These are phyloP conservation scores for Cephalotes varians DNA, from an alignment of 2,888 invertebrate species.

Conservation along the genomic window DNA sequence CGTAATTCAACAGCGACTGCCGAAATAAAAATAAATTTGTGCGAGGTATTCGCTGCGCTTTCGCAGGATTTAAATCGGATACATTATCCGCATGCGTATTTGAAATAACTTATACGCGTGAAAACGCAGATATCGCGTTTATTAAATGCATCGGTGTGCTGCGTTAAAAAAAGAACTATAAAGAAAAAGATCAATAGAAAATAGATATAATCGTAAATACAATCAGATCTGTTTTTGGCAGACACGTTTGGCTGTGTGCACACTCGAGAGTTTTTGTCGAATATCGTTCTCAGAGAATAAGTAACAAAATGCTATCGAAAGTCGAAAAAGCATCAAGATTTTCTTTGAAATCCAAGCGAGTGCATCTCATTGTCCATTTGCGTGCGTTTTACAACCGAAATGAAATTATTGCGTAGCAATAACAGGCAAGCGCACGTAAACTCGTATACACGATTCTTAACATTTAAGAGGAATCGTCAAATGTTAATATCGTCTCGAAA, in stretches of 20 bases:
- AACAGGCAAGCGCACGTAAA: constrained; percentile 29
- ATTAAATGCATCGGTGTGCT: constrained; percentile 9
- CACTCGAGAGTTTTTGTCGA: background rate
- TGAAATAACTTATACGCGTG: constrained; percentile 19
- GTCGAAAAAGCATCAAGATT: background rate
- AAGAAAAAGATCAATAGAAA: constrained; percentile 9
- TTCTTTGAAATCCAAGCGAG: background rate
- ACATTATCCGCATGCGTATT: background rate
- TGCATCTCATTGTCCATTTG: background rate
- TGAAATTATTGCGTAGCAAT: constrained; percentile 33
- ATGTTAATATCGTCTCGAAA: constrained; percentile 12
- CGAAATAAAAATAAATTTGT: constrained; percentile 31
- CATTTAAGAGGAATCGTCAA: constrained; percentile 1
- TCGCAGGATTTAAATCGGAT: background rate
- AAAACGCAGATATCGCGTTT: background rate
- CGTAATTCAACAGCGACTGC: constrained; percentile 15
- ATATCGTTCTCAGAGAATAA: background rate
- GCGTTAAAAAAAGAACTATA: background rate
- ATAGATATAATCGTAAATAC: constrained; percentile 6
- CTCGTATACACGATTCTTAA: background rate
- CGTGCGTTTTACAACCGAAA: constrained; percentile 9
- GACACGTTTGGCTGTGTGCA: constrained; percentile 6
- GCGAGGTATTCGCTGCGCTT: constrained; percentile 31
- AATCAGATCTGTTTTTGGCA: constrained; percentile 12
- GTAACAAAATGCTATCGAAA: constrained; percentile 5